Percentiles rank a stretch among this genome's conserved stretches.
Evolutionary conservation across 2,888 invertebrate species (phyloP).

Genomic region (Andrena chrysosceles): DNA sequence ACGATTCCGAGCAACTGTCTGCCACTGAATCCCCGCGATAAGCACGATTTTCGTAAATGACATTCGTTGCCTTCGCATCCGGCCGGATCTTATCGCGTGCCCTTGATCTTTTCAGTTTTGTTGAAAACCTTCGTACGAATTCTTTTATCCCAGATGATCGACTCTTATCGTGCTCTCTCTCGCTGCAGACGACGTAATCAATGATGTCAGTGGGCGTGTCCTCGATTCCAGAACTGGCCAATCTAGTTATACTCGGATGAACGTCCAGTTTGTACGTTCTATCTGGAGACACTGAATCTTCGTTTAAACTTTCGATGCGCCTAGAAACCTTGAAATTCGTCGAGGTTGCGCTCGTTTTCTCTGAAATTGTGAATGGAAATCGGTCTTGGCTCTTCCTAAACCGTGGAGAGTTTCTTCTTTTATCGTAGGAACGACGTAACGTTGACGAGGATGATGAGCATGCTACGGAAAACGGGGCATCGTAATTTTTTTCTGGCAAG

Average conservation of each 20-base stretch:
- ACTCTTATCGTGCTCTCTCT: background rate
- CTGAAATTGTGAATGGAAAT: constrained; percentile 77
- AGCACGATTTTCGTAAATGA: constrained; percentile 72
- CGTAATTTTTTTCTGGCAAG: background rate
- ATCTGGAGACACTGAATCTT: constrained; percentile 31
- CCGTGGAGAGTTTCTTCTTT: constrained; percentile 43
- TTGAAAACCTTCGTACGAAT: constrained; percentile 68
- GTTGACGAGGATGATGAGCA: constrained; percentile 54
- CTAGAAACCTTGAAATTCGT: constrained; percentile 44
- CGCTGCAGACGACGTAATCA: constrained; percentile 44
- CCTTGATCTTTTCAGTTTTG: constrained; percentile 44
- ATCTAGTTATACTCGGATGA: constrained; percentile 71
- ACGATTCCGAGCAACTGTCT: constrained; percentile 60
- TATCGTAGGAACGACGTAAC: constrained; percentile 31
- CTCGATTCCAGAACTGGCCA: constrained; percentile 60
- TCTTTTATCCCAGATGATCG: constrained; percentile 61
- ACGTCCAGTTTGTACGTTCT: constrained; percentile 50
- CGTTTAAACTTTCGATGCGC: constrained; percentile 5
- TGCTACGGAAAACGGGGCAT: background rate
- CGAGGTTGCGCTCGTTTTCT: constrained; percentile 61
- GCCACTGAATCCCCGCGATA: constrained; percentile 62
- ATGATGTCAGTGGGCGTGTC: constrained; percentile 62
- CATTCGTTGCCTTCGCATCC: constrained; percentile 24
- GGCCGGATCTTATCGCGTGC: background rate
- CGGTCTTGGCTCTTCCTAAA: constrained; percentile 71